Percentiles rank a stretch among this genome's conserved stretches.
Evolutionary conservation across 2,113 vertebrate genomes (phyloP).

Genomic region (Tringa solitaria): DNA sequence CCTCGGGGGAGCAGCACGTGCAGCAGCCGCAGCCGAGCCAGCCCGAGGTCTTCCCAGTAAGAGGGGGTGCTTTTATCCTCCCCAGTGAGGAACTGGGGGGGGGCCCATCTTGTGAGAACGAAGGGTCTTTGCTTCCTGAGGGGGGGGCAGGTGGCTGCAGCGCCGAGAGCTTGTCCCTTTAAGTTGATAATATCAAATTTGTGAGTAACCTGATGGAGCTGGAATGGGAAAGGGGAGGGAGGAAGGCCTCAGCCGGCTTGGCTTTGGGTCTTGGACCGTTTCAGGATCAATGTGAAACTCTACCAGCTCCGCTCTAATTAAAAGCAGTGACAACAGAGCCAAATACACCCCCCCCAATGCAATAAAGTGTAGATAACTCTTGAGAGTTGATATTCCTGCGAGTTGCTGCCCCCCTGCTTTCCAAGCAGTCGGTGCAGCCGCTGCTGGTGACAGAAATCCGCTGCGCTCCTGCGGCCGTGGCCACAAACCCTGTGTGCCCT

Average conservation of each 20-base stretch:
- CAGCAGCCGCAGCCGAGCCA: constrained; percentile 83
- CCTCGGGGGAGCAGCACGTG: constrained; percentile 77
- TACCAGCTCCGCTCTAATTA: not conserved
- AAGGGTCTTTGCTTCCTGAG: not conserved
- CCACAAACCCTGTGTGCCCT: too few species aligned
- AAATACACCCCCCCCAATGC: rapidly evolving
- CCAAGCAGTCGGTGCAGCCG: rapidly evolving
- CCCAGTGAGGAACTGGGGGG: not conserved
- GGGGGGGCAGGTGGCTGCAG: not conserved
- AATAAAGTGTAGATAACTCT: rapidly evolving
- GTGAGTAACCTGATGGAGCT: not conserved
- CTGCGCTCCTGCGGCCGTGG: not conserved
- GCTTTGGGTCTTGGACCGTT: not conserved
- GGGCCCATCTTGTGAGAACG: rapidly evolving
- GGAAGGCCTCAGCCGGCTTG: not conserved
- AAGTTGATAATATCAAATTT: rapidly evolving
- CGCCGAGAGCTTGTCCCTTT: rapidly evolving
- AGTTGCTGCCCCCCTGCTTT: not conserved
- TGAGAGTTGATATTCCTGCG: rapidly evolving
- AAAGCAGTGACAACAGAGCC: not conserved
- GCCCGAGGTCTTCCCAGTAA: constrained; percentile 89
- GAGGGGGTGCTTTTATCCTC: not conserved
- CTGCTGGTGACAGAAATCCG: rapidly evolving
- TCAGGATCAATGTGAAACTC: not conserved
- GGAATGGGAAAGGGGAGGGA: not conserved